Conservation (phyloP, 2,888 invertebrate genomes). For the Priocnemis perturbator region DNA sequence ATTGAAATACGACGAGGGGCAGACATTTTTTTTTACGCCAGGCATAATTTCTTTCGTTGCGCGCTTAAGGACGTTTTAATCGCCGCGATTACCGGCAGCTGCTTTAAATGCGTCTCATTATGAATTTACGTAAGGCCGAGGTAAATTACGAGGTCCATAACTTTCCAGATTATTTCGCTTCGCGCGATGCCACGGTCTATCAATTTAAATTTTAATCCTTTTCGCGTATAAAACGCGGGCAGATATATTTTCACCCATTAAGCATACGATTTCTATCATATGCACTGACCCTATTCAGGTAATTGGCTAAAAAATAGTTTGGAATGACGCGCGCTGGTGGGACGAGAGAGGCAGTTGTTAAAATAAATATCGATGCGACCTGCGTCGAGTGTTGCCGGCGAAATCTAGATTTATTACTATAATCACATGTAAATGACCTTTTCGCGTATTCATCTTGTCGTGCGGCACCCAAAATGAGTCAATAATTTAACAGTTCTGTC, state of each 20-base stretch:
- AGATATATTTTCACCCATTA: constrained; percentile 25
- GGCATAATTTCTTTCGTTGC: constrained; percentile 38
- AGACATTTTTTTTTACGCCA: background rate
- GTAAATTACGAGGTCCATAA: constrained; percentile 58
- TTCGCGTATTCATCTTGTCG: too few species aligned
- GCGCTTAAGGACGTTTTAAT: constrained; percentile 66
- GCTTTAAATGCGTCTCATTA: constrained; percentile 66
- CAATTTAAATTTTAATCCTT: constrained; percentile 55
- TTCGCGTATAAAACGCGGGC: constrained; percentile 10
- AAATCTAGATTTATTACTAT: too few species aligned
- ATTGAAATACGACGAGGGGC: background rate
- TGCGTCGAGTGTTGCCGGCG: too few species aligned
- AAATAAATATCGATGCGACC: too few species aligned
- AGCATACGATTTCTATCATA: constrained; percentile 1
- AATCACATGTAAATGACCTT: too few species aligned
- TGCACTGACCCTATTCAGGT: too few species aligned
- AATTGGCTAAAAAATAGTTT: too few species aligned
- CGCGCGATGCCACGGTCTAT: constrained; percentile 48
- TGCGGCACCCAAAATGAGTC: too few species aligned
- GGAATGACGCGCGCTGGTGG: too few species aligned
- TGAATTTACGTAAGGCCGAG: constrained; percentile 59
- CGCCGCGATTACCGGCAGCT: constrained; percentile 65
- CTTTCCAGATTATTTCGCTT: constrained; percentile 54
- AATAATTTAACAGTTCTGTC: too few species aligned
- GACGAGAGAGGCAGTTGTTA: too few species aligned